These are phyloP conservation scores for Thripadectes ignobilis DNA, from an alignment of 2,797 vertebrate species.

Conservation along the genomic window DNA sequence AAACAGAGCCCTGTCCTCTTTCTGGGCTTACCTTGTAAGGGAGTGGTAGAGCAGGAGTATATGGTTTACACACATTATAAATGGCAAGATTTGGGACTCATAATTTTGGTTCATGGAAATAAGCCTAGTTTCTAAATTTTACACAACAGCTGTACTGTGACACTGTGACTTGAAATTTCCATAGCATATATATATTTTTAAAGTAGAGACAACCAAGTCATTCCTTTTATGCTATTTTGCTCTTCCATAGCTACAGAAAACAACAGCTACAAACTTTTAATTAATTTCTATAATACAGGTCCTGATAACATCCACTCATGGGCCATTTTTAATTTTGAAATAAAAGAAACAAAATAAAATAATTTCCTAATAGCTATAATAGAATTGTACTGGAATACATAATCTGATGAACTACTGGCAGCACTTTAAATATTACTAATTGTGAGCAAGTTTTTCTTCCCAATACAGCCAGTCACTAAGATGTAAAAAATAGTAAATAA, in stretches of 20 bases:
- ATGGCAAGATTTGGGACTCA: neutral
- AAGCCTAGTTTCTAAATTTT: neutral
- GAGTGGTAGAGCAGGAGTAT: neutral
- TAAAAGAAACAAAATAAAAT: conserved; percentile 41
- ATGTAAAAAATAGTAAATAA: neutral
- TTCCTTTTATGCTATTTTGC: conserved; percentile 29
- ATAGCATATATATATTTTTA: neutral
- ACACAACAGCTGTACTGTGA: neutral
- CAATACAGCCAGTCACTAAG: neutral
- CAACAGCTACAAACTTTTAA: conserved; percentile 4
- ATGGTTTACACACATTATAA: neutral
- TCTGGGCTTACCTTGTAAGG: neutral
- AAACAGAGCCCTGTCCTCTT: neutral
- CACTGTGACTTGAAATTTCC: neutral
- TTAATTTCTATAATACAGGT: conserved; percentile 21
- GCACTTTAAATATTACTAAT: neutral
- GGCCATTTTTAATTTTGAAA: conserved; percentile 53
- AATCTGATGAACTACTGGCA: neutral
- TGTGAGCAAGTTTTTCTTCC: neutral
- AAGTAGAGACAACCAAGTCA: neutral
- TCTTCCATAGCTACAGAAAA: conserved; percentile 35
- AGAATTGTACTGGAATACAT: neutral
- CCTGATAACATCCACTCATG: conserved; percentile 20
- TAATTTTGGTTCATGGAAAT: neutral
- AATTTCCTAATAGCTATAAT: conserved; percentile 31